Percentiles rank a stretch among this genome's conserved stretches.
These are phyloP conservation scores for Rhopilema esculentum DNA, from an alignment of 30 jellyfish, hydroid and myxozoan genomes.

Conservation along the genomic window DNA sequence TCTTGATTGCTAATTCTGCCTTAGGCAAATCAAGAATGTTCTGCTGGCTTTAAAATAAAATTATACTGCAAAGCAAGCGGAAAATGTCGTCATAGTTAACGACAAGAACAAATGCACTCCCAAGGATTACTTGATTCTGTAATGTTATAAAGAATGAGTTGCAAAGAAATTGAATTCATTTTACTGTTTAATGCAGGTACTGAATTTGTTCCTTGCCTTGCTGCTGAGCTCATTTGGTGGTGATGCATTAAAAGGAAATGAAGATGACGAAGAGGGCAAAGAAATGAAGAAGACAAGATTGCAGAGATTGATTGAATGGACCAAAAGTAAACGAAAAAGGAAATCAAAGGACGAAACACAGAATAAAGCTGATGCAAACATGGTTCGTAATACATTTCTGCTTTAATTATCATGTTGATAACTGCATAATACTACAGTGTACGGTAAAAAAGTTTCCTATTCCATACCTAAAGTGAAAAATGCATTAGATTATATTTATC, in stretches of 20 bases:
- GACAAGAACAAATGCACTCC: too few species aligned
- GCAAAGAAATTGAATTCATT: too few species aligned
- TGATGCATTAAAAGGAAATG: constrained; percentile 87
- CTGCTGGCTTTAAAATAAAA: too few species aligned
- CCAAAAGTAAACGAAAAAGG: constrained; percentile 73
- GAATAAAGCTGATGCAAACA: constrained; percentile 68
- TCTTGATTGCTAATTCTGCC: too few species aligned
- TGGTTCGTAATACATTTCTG: constrained; percentile 30
- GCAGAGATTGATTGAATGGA: constrained; percentile 89
- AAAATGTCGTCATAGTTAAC: too few species aligned
- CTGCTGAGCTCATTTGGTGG: constrained; percentile 99
- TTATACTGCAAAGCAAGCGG: too few species aligned
- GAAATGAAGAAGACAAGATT: constrained; percentile 86
- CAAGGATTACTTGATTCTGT: too few species aligned
- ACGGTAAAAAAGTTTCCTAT: not conserved
- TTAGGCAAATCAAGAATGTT: too few species aligned
- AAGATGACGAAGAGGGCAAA: constrained; percentile 58
- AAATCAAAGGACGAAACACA: constrained; percentile 42
- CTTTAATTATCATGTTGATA: not conserved
- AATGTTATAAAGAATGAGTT: too few species aligned
- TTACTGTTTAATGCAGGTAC: too few species aligned
- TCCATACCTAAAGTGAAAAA: not conserved
- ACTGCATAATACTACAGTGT: not conserved
- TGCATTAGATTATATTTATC: too few species aligned
- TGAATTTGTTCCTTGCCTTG: constrained; percentile 94